Evolutionary conservation across 2,888 invertebrate genomes (phyloP), one percentile per base, ranked within the genome.

Genomic region (Euzophera pinguis): DNA sequence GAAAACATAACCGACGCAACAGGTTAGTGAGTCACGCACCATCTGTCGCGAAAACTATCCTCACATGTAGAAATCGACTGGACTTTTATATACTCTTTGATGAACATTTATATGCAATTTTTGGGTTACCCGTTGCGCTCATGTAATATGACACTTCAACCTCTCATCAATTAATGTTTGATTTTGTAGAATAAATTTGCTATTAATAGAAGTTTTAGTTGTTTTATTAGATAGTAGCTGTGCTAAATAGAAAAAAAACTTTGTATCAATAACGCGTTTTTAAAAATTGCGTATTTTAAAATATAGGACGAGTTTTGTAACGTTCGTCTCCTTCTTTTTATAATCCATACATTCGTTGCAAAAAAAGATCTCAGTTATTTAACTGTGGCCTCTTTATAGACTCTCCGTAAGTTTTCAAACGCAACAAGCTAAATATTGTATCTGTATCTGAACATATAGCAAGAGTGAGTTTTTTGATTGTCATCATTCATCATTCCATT

Each of bases 11-110:
- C 70, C 64, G 63, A 57, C 65, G 63, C 61, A 81, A 80, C 89
- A 79, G 83, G 89, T 88, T 85, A 59, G 79, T 90, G 89, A 90
- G 67, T 90, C 89, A 89, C 63, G 59, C 68, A 76, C 88, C 89
- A 90, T 87, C 87, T 89, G 89, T 81, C 78, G 83, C 81, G 80
- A 84, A 84, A 85, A 84, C 78, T 81, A 77, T 83, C 75, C 67
- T 65, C 80, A 75, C 77, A 78, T 83, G 81, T 83, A 81, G 80
- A 84, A 82, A 84, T 78, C 77, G 68, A 70, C 71, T 72, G 64
- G 67, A 70, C 66, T 71, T 75, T 74, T 70, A 61, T 59, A 61
- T 67, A 63, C 63, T 67, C 69, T 73, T 75, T 73, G 73, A 78
- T 76, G 67, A 63, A 68, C 64, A 74, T 78, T 81, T 75, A 78